These are phyloP conservation scores for Sturnira hondurensis DNA, from an alignment of 2,113 vertebrate species.

Conservation along the genomic window DNA sequence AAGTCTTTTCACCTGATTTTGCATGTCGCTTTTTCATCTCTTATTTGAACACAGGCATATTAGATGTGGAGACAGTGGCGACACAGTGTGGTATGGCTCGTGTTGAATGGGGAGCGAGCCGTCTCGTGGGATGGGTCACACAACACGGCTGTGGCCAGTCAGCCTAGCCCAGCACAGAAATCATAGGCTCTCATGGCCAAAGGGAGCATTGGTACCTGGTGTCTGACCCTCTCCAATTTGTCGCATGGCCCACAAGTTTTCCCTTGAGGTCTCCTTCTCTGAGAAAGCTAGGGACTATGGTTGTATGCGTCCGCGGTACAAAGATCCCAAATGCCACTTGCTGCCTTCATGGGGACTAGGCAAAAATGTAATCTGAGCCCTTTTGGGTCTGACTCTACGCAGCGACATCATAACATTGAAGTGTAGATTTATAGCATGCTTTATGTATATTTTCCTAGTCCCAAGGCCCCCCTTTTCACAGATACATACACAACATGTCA, in stretches of 20 bases:
- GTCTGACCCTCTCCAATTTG: slow-evolving; percentile 18
- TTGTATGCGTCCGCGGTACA: not conserved
- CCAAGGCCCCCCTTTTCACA: slow-evolving; percentile 80
- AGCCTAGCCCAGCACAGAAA: not conserved
- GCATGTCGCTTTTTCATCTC: not conserved
- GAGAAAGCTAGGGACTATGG: slow-evolving; percentile 46
- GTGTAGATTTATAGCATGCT: slow-evolving; percentile 81
- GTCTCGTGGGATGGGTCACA: rapidly evolving
- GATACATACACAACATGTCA: slow-evolving; percentile 87
- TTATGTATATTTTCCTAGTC: slow-evolving; percentile 87
- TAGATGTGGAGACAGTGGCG: not conserved
- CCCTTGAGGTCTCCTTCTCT: slow-evolving; percentile 61
- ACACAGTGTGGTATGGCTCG: rapidly evolving
- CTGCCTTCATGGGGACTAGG: not conserved
- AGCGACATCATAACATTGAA: slow-evolving; percentile 72
- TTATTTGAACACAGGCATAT: not conserved
- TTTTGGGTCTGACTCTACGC: slow-evolving; percentile 69
- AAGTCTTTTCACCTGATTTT: not conserved
- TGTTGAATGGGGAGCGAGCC: too few species aligned
- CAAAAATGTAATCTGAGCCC: slow-evolving; percentile 75
- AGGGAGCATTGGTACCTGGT: slow-evolving; percentile 4
- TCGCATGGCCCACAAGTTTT: not conserved
- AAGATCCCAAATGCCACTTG: slow-evolving; percentile 40
- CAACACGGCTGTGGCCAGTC: not conserved
- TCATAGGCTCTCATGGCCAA: not conserved